These are phyloP conservation scores for Rhagoletis zephyria DNA, from an alignment of 1,140 invertebrate species.

Conservation along the genomic window DNA sequence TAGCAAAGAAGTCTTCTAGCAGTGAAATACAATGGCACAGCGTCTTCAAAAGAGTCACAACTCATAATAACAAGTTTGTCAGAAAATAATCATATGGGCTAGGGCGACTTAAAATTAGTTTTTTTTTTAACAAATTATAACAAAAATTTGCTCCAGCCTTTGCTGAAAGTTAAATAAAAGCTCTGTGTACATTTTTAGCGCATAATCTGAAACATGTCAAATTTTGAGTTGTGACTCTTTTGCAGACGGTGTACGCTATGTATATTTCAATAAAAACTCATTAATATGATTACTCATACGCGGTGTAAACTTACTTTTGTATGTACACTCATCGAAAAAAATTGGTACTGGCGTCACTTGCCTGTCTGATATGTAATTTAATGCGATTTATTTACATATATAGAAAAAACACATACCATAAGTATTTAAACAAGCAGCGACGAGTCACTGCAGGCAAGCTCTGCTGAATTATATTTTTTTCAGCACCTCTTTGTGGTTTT, in stretches of 20 bases:
- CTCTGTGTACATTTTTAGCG: too few relatives aligned
- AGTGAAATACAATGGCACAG: too few relatives aligned
- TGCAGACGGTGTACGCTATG: background rate
- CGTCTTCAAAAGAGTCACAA: too few relatives aligned
- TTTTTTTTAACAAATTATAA: too few relatives aligned
- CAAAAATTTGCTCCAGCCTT: too few relatives aligned
- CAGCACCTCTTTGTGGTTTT: background rate
- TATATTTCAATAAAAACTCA: constrained; percentile 30
- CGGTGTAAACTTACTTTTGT: background rate
- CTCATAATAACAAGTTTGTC: too few relatives aligned
- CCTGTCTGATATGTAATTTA: constrained; percentile 31
- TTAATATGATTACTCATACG: constrained; percentile 41
- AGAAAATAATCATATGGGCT: too few relatives aligned
- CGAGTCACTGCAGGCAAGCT: background rate
- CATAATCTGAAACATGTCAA: too few relatives aligned
- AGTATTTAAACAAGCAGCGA: background rate
- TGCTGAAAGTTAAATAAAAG: too few relatives aligned
- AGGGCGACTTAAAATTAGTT: too few relatives aligned
- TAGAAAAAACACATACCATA: too few relatives aligned
- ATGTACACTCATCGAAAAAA: background rate
- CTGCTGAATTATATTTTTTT: background rate
- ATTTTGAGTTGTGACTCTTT: too few relatives aligned
- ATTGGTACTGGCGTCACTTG: background rate
- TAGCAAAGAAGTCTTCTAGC: background rate
- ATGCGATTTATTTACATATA: constrained; percentile 28